Evolutionary conservation across 2,113 vertebrate genomes (phyloP), one percentile per base, ranked within the genome.

Genomic region (Corythoichthys haematopterus): DNA sequence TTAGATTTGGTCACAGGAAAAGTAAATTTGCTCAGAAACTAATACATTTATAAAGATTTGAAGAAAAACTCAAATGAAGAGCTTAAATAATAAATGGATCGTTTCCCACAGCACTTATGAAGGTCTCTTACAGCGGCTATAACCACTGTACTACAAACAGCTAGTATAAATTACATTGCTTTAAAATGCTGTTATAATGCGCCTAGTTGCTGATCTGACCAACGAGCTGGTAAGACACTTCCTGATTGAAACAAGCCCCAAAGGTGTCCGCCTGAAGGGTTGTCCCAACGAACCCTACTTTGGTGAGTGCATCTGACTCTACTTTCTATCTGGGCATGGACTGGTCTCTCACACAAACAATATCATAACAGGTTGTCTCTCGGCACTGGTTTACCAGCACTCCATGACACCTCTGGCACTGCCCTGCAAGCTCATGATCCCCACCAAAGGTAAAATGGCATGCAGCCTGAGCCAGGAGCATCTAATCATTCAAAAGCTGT

Each of bases 351-450:
- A 13, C 64, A 3, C 63, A 0, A 4, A 6, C 15, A n/a, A 5
- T 43, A 1, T 9, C 13, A 52, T 16, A 45, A 61, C 72, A 99
- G 97, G 97, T 36, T 98, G 95, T 66, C 93, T 99, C 9, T 98
- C 97, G 0, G 96, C 96, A 6, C 88, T 99, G 79, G 97, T 99
- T 65, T 99, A 99, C 85, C 97, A 99, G 84, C 97, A 99, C 88
- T 96, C 96, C 16, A 95, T 99, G 91, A 98, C 94, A 5, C 96
- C 96, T 0, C 80, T 98, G 90, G 97, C 97, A 65, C 87, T 98
- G 79, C 97, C 97, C 79, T 99, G 97, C 80, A 98, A 96, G 84
- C 92, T 99, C 76, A 94, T 98, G 87, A 97, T 98, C 89, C 97
- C 97, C 76, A 89, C 93, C 84, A 93, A 94, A 95, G 96, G 96